phyloP scores from a whole-genome alignment of 1,140 invertebrate species.

The Asbolus verrucosus region DNA sequence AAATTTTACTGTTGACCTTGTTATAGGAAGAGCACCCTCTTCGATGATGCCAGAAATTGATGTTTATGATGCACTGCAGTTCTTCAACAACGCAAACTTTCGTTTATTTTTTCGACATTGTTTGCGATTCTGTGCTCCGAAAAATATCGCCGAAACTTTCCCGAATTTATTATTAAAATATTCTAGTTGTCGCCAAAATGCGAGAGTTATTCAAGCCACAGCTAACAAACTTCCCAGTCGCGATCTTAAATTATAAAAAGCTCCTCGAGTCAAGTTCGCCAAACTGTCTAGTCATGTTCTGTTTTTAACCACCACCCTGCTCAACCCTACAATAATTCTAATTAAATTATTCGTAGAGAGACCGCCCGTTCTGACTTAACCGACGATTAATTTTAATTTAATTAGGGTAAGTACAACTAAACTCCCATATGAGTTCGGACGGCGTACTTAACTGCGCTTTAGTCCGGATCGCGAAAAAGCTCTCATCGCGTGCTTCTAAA shows the following conservation, averaged over 20 bases:
- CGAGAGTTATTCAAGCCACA: slow-evolving; percentile 26
- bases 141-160: slow-evolving; percentile 31
- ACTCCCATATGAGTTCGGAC: slow-evolving; percentile 13
- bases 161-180: slow-evolving; percentile 45
- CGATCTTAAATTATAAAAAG: slow-evolving; percentile 45
- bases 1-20: slow-evolving; percentile 21
- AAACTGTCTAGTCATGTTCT: slow-evolving; percentile 16
- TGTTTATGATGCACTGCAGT: slow-evolving; percentile 36
- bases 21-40: neutral
- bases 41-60: slow-evolving; percentile 15
- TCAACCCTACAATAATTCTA: slow-evolving; percentile 18
- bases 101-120: slow-evolving; percentile 38
- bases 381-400: slow-evolving; percentile 20
- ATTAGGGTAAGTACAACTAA: slow-evolving; percentile 1
- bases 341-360: slow-evolving; percentile 17
- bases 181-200: slow-evolving; percentile 44
- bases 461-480: neutral
- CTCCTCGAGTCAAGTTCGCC: slow-evolving; percentile 14
- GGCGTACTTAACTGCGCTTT: neutral
- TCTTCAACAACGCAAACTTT: slow-evolving; percentile 14
- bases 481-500: no score
- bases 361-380: slow-evolving; percentile 1
- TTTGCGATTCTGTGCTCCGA: slow-evolving; percentile 15
- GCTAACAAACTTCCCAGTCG: slow-evolving; percentile 41
- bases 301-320: neutral